A percentile compares a stretch with the other conserved stretches of the same genome.
phyloP scores from a whole-genome alignment of 2,888 invertebrate genomes.

The Nymphalis polychloros region DNA sequence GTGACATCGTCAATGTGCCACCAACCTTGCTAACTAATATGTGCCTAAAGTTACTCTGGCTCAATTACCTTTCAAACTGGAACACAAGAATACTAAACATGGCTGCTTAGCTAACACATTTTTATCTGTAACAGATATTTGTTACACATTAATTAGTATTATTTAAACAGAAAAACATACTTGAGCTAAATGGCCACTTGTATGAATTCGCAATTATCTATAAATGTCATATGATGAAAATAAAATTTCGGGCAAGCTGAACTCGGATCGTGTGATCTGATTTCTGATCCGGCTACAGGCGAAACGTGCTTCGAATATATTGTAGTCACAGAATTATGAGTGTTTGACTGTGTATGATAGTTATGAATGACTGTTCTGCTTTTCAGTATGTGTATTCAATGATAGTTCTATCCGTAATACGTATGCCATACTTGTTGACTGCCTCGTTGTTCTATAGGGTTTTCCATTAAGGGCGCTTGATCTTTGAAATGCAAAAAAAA shows the following conservation, averaged over 20 bases:
- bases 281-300: slow-evolving; percentile 1
- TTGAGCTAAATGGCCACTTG: background rate
- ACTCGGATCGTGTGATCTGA: background rate
- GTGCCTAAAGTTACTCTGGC: no score
- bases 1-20: no score
- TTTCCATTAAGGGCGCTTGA: no score
- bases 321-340: slow-evolving; percentile 4
- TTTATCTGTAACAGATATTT: no score
- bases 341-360: background rate
- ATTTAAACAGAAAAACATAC: background rate
- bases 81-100: no score
- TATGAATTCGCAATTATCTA: background rate
- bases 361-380: background rate
- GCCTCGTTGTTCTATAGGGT: no score
- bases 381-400: background rate
- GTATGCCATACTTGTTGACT: no score
- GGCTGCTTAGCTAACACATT: no score
- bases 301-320: slow-evolving; percentile 8
- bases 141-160: background rate
- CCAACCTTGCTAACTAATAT: no score
- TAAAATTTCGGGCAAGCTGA: background rate
- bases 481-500: no score
- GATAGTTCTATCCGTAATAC: background rate
- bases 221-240: background rate
- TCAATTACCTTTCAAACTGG: no score